Evolutionary conservation across 2,113 vertebrate species (phyloP), one percentile per base, ranked within the genome.

Genomic region (Rhinolophus sinicus): DNA sequence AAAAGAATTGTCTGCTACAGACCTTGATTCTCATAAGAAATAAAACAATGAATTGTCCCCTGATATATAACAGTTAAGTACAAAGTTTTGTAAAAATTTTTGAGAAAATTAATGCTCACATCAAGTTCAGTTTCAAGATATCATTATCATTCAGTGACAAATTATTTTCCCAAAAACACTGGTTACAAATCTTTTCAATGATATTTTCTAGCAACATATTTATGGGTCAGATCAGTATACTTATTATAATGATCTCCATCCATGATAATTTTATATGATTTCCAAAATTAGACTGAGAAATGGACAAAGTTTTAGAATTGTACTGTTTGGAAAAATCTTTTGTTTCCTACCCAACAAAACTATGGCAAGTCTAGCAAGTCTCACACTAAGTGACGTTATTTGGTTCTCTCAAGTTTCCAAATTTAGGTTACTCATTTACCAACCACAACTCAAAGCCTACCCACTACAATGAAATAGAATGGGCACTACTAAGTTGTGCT

Each of bases 81-180:
- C 8, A 82, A 88, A 88, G 22, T 38, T 95, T 73, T 75, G 47
- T 60, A 54, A 93, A 50, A 88, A n/a, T 1, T 52, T 65, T 87
- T 88, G 60, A 73, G 90, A 94, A 97, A 94, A 72, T 77, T 67
- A 90, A 81, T 93, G 70, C 47, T 56, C 40, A 64, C 8, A 24
- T 89, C 72, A 76, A 75, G 73, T 86, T 91, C 22, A 80, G 54
- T 75, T 56, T 96, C 75, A 90, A 90, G 8, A 2, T 75, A 77
- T 60, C 3, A 24, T 40, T 97, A 9, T 69, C 81, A 8, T 65
- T n/a, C 22, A 67, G 12, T 91, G 44, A 83, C 62, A 88, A 35
- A 70, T 81, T 88, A 58, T 88, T 92, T 93, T 75, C 50, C 76
- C 67, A 2, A 75, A 92, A 94, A 56, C 90, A 86, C 40, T n/a